These are phyloP conservation scores for Oreochromis tanganicae DNA, from an alignment of 2,113 vertebrate species.

Conservation along the genomic window DNA sequence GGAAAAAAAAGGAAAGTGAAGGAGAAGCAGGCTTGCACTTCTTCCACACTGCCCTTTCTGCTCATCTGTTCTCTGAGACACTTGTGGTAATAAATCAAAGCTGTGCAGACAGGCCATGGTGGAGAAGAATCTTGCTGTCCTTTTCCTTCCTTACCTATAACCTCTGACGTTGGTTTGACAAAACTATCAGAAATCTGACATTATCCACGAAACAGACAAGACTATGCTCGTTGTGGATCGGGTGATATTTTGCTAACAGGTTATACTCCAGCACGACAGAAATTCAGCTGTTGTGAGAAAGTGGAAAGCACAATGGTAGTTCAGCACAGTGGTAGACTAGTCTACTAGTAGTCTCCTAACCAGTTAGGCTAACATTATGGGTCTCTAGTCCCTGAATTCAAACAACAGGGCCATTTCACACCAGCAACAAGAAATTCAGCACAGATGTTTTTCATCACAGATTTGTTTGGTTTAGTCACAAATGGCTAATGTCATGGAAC, in stretches of 20 bases:
- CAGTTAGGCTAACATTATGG: background rate
- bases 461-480: background rate
- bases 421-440: background rate
- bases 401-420: background rate
- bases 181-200: slow-evolving; percentile 34
- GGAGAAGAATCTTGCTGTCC: slow-evolving; percentile 18
- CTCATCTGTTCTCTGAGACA: slow-evolving; percentile 59
- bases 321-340: background rate
- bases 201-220: background rate
- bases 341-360: background rate
- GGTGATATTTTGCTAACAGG: background rate
- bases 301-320: background rate
- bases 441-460: background rate
- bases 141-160: background rate
- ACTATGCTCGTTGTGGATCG: background rate
- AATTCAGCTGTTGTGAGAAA: background rate
- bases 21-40: background rate
- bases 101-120: slow-evolving; percentile 28
- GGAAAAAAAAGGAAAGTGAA: background rate
- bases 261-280: background rate
- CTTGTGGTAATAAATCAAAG: slow-evolving; percentile 63
- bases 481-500: background rate
- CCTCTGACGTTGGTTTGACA: slow-evolving; percentile 16
- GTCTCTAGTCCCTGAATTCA: background rate
- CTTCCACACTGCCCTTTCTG: slow-evolving; percentile 31